Evolutionary conservation across 2,888 invertebrate species (phyloP), one percentile per base, ranked within the genome.

Genomic region (Drosophila phalerata): DNA sequence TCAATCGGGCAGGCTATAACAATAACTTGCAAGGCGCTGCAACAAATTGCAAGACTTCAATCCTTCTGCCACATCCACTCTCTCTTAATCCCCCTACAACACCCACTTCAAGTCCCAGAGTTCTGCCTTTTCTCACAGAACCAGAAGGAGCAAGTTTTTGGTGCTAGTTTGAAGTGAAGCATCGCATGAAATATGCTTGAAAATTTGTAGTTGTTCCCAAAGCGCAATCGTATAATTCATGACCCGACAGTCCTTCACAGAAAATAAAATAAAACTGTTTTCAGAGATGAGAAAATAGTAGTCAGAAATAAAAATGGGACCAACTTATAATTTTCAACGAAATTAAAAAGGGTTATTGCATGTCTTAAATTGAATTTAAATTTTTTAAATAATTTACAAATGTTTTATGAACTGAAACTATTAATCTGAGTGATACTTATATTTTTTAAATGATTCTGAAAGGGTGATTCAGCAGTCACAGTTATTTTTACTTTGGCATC

Each of bases 111-210:
- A 0, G 30, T 9, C 19, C 37, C 38, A 22, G 10, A 30, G 17
- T 40, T 2, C 40, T 10, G 42, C 17, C 40, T 28, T 17, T 53
- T 53, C 53, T 55, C 13, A 42, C 22, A 9, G 19, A 11, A 11
- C 11, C 19, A 45, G 45, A 64, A 64, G 53, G 51, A 51, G 42
- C 57, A 66, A 75, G 65, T 77, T 80, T 65, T 76, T 62, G 40
- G 38, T 47, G 45, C 58, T 45, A 34, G 45, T 63, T 65, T 43
- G 38, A 48, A 56, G 43, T 63, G 48, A 65, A 62, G 68, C 73
- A 51, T 56, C 51, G 75, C 78, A 76, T 81, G 67, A 81, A 81
- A 81, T 81, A 81, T 81, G 81, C 77, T 84, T 60, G 68, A 72
- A 70, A 72, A 77, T 81, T 79, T 72, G 66, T 77, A 71, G 64